A percentile compares a stretch with the other conserved stretches of the same genome.
Evolutionary conservation across 2,888 invertebrate species (phyloP).

Genomic region (Leucania comma): DNA sequence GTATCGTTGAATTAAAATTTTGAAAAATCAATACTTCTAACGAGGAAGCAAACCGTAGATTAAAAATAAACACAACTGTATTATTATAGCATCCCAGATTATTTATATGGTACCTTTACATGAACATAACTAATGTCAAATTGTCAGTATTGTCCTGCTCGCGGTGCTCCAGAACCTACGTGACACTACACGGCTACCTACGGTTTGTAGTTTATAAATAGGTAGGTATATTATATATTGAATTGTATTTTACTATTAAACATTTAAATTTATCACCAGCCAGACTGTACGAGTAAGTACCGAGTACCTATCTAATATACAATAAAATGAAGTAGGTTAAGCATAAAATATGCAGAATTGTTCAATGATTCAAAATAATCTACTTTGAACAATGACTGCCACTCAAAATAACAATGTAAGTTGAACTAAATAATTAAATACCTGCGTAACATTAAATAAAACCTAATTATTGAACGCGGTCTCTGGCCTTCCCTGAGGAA

Average conservation of each 20-base stretch:
- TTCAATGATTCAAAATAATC: background rate
- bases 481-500: background rate
- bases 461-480: no score
- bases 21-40: no score
- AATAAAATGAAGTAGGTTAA: background rate
- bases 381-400: background rate
- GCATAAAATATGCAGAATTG: background rate
- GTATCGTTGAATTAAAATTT: no score
- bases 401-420: background rate
- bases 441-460: background rate
- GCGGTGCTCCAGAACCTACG: background rate
- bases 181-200: background rate
- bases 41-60: no score
- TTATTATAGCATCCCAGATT: no score
- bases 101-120: no score
- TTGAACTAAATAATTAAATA: constrained; percentile 11
- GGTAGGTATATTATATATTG: background rate
- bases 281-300: background rate
- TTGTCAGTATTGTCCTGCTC: constrained; percentile 12
- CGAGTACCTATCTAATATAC: background rate
- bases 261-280: background rate
- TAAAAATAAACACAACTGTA: no score
- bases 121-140: background rate
- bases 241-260: background rate
- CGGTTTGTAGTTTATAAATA: no score